Evolutionary conservation across 2,113 vertebrate species (phyloP), one percentile per base, ranked within the genome.

Genomic region (Anguilla rostrata): DNA sequence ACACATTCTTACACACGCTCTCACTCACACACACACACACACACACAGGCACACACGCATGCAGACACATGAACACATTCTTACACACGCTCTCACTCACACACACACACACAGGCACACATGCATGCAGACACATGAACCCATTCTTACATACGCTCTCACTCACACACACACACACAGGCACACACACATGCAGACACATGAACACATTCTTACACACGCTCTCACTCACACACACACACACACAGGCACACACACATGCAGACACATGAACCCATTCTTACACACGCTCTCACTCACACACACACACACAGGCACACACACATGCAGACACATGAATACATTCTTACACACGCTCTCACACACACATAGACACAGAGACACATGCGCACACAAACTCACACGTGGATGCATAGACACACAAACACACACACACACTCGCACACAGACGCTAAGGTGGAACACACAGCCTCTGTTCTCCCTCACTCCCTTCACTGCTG

Each of bases 101-200:
- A 34, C 34, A 34, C 34, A 34, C 34, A 34, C 34, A 34, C 34
- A 34, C 34, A 34, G 34, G 34, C 34, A 34, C 34, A 34, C 34
- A 34, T 1, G 34, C 34, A 34, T 34, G 34, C 34, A 34, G 34
- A 34, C 34, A 34, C 34, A 34, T 34, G 34, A 34, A 34, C 34
- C 0, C 34, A 34, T 34, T 34, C 34, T 34, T 34, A 34, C 34
- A 34, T 1, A 34, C 34, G 34, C 82, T 86, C 66, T 57, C 5
- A 71, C 29, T 81, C n/a, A 86, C 82, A 84, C 49, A 39, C 82
- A 49, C 86, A 78, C 84, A 85, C 39, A 63, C 60, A 46, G n/a
- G 20, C 83, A 75, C 40, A 29, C 41, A 87, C 46, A 40, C 75
- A 66, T 39, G 66, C 78, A 79, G 34, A 34, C 34, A 34, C 34